Evolutionary conservation across 2,888 invertebrate species (phyloP), one percentile per base, ranked within the genome.

Genomic region (Spicauda simplicius): DNA sequence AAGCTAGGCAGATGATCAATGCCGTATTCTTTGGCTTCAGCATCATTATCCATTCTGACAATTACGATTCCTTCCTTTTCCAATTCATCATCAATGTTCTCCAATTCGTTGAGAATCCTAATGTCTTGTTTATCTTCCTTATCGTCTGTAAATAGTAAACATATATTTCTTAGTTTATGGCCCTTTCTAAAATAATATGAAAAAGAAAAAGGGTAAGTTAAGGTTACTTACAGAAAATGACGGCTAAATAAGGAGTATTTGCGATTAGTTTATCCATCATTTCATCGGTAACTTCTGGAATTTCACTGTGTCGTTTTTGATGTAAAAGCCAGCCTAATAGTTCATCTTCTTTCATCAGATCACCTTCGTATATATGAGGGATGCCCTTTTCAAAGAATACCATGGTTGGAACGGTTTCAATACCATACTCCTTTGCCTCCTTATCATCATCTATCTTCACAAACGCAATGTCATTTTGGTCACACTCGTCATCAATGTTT

Each of bases 401-500:
- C 84, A 98, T 95, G 54, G 97, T 97, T 4, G 98, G 98, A 69
- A 98, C 94, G 18, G 93, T 89, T 76, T 98, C 97, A 77, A 98
- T 97, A 71, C 98, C 97, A 84, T 97, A 98, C 83, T 98, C 97
- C 81, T 97, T 97, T 50, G 97, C 98, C 86, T 98, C 97, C 69
- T 95, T 96, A 72, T 97, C 96, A 79, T 98, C 97, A 80, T 97
- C 97, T 78, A 98, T 98, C 88, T 98, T 98, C 8, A 98, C 98
- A 83, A 98, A 98, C 61, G 97, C 97, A 77, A 98, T 98, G 80
- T 97, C 97, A 82, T 98, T 97, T 81, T 97, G 96, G 85, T 98
- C 98, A 87, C 97, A 97, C 84, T 98, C 98, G 81, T 98, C 98
- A 82, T 98, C 98, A 77, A 98, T 98, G 83, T 97, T 98, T 89